Evolutionary conservation across 2,797 vertebrate species (phyloP).

Genomic region (Leptoclinus maculatus): DNA sequence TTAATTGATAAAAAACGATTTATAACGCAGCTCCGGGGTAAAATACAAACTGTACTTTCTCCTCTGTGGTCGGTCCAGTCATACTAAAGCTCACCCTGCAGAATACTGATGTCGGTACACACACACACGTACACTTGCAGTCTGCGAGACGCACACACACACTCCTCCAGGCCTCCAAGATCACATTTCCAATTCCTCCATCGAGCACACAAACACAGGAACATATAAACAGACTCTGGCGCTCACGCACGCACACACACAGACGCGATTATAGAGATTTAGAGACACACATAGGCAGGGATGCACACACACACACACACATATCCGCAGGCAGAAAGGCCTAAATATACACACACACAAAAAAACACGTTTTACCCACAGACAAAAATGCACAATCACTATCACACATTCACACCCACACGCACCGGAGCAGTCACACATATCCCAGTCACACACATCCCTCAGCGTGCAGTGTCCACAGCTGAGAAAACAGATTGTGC

Average conservation of each 20-base stretch:
- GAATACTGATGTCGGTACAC: slow-evolving; percentile 71
- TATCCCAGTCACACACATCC: slow-evolving; percentile 47
- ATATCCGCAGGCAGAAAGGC: slow-evolving; percentile 3
- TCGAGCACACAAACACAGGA: slow-evolving; percentile 38
- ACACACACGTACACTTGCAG: slow-evolving; percentile 52
- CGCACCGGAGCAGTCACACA: slow-evolving; percentile 47
- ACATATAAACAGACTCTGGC: slow-evolving; percentile 23
- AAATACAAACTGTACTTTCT: slow-evolving; percentile 38
- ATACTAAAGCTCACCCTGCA: slow-evolving; percentile 48
- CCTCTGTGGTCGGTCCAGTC: slow-evolving; percentile 43
- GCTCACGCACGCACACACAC: neutral
- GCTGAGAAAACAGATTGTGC: slow-evolving; percentile 80
- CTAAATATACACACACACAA: slow-evolving; percentile 18
- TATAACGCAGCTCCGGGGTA: neutral
- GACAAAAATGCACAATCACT: slow-evolving; percentile 11
- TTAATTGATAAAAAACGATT: neutral
- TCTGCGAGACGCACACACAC: slow-evolving; percentile 33
- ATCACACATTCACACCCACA: slow-evolving; percentile 31
- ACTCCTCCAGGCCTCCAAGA: slow-evolving; percentile 51
- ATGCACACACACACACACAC: neutral
- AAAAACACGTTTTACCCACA: neutral
- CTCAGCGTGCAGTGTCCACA: slow-evolving; percentile 62
- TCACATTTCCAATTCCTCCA: slow-evolving; percentile 63
- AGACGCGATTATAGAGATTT: slow-evolving; percentile 3
- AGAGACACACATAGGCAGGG: neutral